Base-by-base conservation (phyloP, 53 echinoderm and acorn worm genomes). In the Apostichopus leukothele region DNA sequence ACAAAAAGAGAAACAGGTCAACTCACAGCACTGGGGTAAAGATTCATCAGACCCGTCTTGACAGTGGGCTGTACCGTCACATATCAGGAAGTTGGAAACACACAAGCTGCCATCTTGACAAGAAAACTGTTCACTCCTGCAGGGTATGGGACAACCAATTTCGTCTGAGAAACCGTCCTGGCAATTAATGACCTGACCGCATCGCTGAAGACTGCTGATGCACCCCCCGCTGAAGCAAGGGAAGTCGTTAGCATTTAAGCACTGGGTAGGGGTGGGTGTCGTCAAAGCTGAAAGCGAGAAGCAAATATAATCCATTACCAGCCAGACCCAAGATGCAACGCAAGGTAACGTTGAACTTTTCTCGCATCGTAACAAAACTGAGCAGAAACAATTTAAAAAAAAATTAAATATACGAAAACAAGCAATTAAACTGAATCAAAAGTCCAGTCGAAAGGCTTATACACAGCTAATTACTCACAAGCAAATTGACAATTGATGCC, bases 111-210 rank as follows among this genome's bases (percentile, higher is more conserved):
- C 83, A 83, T 73, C 73, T 52, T 81, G 52, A 50, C 83, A 90
- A 9, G 66, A 53, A 74, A 90, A 90, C 61, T 73, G 83, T 8
- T 87, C 51, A 26, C 51, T 83, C 21, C 27, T 59, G 76, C 92
- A 92, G 16, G 91, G 93, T 68, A 54, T 57, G n/a, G 86, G 88
- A 73, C 92, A 94, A 51, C 67, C 59, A 53, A 86, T 80, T 79
- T 96, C 96, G 55, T 96, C 96, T 0, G 96, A 94, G 87, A 60
- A 80, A 74, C 90, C 91, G 71, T 96, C 96, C 9, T 9, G 0
- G 73, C 96, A 94, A 26, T 96, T 84, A 1, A 87, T 14, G 57
- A 67, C 66, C 20, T 86, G 79, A 79, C 94, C 93, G 67, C 96
- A 96, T 5, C 89, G 77, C n/a, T 83, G 90, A 1, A 74, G 77